These are phyloP conservation scores for Micrasema minimum DNA, from an alignment of 1,140 invertebrate genomes.

Conservation along the genomic window DNA sequence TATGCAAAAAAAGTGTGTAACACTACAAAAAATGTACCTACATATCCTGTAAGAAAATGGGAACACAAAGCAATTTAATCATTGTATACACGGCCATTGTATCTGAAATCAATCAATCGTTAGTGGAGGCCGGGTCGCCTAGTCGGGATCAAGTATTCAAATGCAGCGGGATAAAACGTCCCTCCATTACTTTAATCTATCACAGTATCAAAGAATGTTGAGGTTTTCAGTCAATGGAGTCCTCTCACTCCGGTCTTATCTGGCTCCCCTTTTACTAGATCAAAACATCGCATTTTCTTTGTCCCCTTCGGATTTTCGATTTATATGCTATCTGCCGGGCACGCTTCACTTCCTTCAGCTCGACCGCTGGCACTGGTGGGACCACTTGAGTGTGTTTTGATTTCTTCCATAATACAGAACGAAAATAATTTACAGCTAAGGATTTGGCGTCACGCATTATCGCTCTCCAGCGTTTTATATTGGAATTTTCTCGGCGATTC, in stretches of 20 bases:
- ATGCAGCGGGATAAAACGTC: slow-evolving; percentile 33
- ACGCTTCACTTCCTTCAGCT: slow-evolving; percentile 29
- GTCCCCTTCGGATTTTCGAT: slow-evolving; percentile 51
- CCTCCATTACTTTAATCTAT: slow-evolving; percentile 46
- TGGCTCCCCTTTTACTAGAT: slow-evolving; percentile 41
- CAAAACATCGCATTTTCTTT: slow-evolving; percentile 46
- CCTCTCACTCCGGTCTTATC: slow-evolving; percentile 26
- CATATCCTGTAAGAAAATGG: too few species aligned
- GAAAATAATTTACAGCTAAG: slow-evolving; percentile 39
- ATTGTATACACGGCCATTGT: neutral
- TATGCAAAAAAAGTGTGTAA: too few species aligned
- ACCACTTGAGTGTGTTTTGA: slow-evolving; percentile 43
- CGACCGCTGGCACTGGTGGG: slow-evolving; percentile 5
- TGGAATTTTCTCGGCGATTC: slow-evolving; percentile 16
- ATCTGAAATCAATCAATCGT: slow-evolving; percentile 9
- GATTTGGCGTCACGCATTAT: slow-evolving; percentile 33
- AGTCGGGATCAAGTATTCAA: slow-evolving; percentile 35
- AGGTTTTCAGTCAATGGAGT: slow-evolving; percentile 52
- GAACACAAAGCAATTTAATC: too few species aligned
- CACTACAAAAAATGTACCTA: too few species aligned
- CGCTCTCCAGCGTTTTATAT: slow-evolving; percentile 12
- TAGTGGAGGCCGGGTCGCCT: neutral
- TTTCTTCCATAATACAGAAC: slow-evolving; percentile 40
- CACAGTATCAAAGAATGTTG: slow-evolving; percentile 47
- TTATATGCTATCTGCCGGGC: slow-evolving; percentile 49